Percentiles rank a stretch among this genome's conserved stretches.
These are phyloP conservation scores for Tetramorium alpestre DNA, from an alignment of 1,140 invertebrate species.

Conservation along the genomic window DNA sequence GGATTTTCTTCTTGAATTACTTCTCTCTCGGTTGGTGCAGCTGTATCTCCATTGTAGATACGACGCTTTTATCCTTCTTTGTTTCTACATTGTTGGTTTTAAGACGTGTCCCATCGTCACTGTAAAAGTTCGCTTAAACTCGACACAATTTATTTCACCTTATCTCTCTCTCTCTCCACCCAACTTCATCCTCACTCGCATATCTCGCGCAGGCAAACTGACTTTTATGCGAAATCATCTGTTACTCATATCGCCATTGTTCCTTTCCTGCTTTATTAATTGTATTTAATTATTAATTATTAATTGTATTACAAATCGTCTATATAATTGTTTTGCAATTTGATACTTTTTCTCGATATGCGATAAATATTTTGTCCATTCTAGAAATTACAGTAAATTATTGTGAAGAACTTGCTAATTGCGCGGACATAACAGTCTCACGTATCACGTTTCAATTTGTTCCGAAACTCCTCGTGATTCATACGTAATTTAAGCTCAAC, in stretches of 20 bases:
- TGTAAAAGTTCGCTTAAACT: constrained; percentile 69
- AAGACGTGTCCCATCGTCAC: constrained; percentile 59
- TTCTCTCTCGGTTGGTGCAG: constrained; percentile 25
- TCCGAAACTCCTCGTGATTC: constrained; percentile 25
- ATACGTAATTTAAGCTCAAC: constrained; percentile 30
- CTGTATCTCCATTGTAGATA: constrained; percentile 23
- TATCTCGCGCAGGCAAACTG: constrained; percentile 4
- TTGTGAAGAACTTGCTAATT: constrained; percentile 26
- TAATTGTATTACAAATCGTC: neutral
- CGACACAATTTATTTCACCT: constrained; percentile 75
- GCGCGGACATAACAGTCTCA: neutral
- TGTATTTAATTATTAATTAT: neutral
- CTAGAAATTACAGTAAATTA: neutral
- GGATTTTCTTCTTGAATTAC: constrained; percentile 11
- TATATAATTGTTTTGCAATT: neutral
- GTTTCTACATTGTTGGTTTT: constrained; percentile 63
- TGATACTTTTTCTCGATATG: neutral
- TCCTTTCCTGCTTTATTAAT: neutral
- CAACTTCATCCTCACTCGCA: neutral
- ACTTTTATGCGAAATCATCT: constrained; percentile 31
- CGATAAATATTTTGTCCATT: neutral
- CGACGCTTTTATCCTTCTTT: neutral
- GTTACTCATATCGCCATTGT: neutral
- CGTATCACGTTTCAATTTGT: constrained; percentile 26
- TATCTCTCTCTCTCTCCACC: constrained; percentile 20